These are phyloP conservation scores for Autographa pulchrina DNA, from an alignment of 2,888 invertebrate species.

Conservation along the genomic window DNA sequence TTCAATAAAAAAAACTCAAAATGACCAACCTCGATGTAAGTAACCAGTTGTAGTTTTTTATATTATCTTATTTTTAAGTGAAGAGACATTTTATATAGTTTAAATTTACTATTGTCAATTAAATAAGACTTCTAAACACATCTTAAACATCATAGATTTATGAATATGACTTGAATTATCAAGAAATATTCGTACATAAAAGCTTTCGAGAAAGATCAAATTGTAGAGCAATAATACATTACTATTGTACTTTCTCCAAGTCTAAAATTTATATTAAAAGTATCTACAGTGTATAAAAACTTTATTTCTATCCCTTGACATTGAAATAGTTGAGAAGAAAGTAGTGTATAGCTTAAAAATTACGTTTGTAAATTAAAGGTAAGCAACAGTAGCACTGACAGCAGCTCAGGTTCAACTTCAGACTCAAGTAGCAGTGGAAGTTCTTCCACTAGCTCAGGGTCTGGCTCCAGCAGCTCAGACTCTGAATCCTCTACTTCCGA, in stretches of 20 bases:
- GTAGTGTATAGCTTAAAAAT: neutral
- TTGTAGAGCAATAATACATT: neutral
- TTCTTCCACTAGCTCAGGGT: conserved; percentile 92
- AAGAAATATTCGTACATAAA: neutral
- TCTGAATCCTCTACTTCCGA: conserved; percentile 91
- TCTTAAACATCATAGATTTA: neutral
- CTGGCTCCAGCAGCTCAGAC: conserved; percentile 92
- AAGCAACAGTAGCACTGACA: conserved; percentile 88
- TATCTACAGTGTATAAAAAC: neutral
- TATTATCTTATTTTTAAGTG: conserved; percentile 38
- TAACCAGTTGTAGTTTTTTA: conserved; percentile 34
- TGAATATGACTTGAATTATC: neutral
- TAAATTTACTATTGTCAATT: neutral
- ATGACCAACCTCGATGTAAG: conserved; percentile 82
- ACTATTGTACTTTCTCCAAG: no score
- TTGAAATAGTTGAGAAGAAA: neutral
- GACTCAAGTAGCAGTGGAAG: conserved; percentile 92
- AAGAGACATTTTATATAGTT: neutral
- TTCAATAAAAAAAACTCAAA: conserved; percentile 40
- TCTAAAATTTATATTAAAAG: no score
- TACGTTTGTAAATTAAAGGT: conserved; percentile 71
- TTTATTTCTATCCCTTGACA: neutral
- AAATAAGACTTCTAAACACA: neutral
- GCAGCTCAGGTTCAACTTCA: conserved; percentile 91
- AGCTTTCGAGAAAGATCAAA: neutral